Conservation (phyloP, 2,888 invertebrate species). For the Syrphus vitripennis region DNA sequence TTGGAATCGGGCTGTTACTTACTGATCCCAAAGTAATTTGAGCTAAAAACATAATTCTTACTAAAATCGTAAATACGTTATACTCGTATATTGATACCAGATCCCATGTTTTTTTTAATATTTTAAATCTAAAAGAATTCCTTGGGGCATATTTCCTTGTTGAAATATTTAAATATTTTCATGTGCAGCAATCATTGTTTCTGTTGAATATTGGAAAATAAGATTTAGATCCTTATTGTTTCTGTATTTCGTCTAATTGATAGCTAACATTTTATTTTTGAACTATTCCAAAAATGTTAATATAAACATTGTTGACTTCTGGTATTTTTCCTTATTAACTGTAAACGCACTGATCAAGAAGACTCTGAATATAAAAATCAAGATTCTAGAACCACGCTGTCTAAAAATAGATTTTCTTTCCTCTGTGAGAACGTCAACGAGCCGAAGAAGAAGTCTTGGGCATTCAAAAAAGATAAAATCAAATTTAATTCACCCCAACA, state of each 20-base stretch:
- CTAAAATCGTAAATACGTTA: too few relatives aligned
- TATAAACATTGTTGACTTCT: neutral
- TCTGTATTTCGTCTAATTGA: neutral
- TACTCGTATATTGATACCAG: too few relatives aligned
- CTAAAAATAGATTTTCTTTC: neutral
- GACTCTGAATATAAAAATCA: neutral
- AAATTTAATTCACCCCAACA: conserved; percentile 50
- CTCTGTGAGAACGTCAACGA: neutral
- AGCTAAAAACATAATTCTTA: too few relatives aligned
- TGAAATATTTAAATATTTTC: too few relatives aligned
- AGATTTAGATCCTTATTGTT: neutral
- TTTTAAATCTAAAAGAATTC: too few relatives aligned
- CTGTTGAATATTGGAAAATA: too few relatives aligned
- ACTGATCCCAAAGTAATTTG: too few relatives aligned
- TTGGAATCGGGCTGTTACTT: too few relatives aligned
- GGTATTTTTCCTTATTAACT: neutral
- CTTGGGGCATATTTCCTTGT: too few relatives aligned
- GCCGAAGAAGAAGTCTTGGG: neutral
- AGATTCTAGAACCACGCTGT: neutral
- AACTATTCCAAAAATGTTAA: neutral
- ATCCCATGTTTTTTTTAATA: too few relatives aligned
- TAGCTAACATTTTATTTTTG: neutral
- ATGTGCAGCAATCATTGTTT: too few relatives aligned
- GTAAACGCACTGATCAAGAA: neutral
- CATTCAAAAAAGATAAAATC: conserved; percentile 6